phyloP scores from a whole-genome alignment of 2,797 vertebrate species.

The Takifugu ocellatus region DNA sequence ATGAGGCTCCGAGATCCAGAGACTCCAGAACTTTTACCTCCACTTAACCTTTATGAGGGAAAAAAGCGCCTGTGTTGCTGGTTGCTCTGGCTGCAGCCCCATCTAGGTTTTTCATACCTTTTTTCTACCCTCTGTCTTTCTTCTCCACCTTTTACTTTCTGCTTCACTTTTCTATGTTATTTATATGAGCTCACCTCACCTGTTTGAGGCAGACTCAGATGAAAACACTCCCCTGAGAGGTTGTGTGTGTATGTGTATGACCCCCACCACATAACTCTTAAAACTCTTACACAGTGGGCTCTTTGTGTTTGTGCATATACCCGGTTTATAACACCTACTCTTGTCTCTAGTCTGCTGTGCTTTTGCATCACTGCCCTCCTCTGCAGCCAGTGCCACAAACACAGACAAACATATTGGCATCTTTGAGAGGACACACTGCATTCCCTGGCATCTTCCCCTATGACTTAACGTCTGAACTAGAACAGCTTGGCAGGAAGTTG shows the following conservation, averaged over 20 bases:
- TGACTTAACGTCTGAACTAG: too few species aligned
- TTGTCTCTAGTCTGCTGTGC: constrained; percentile 38
- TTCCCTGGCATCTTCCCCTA: too few species aligned
- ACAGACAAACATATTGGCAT: constrained; percentile 31
- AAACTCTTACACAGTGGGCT: constrained; percentile 67
- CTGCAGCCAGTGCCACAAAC: constrained; percentile 45
- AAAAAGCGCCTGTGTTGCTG: constrained; percentile 59
- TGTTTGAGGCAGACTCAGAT: constrained; percentile 37
- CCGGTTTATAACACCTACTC: constrained; percentile 69
- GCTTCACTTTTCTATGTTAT: constrained; percentile 66
- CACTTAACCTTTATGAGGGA: constrained; percentile 17
- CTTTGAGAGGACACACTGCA: too few species aligned
- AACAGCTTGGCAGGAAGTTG: too few species aligned
- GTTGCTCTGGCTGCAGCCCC: constrained; percentile 21
- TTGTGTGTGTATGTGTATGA: constrained; percentile 34
- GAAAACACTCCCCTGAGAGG: constrained; percentile 49
- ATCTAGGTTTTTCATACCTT: constrained; percentile 22
- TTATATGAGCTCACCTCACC: constrained; percentile 67
- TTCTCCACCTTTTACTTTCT: constrained; percentile 59
- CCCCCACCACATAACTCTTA: constrained; percentile 16
- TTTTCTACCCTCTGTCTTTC: constrained; percentile 30
- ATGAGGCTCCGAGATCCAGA: constrained; percentile 61
- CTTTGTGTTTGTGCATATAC: constrained; percentile 76
- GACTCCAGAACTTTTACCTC: constrained; percentile 48
- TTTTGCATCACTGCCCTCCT: constrained; percentile 48